Conservation (phyloP, 2,888 invertebrate genomes). For the Sesamia inferens region DNA sequence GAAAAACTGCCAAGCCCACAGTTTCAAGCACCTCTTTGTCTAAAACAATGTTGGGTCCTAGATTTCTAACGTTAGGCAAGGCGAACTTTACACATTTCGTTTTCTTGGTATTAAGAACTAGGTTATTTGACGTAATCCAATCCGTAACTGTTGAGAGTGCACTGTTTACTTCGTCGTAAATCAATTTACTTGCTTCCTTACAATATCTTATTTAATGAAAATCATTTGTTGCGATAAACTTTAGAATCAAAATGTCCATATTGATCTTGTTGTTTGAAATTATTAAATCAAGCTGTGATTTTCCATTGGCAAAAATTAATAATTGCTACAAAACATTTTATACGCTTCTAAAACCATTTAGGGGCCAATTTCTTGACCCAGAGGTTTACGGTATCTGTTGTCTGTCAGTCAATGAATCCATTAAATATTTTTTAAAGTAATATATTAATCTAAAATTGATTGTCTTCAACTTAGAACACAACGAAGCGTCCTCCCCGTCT, state of each 20-base stretch:
- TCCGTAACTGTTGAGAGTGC: too few relatives aligned
- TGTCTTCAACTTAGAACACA: constrained; percentile 50
- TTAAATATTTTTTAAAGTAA: neutral
- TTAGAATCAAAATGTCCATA: neutral
- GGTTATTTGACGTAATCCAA: too few relatives aligned
- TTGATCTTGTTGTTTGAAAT: neutral
- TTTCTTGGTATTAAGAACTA: too few relatives aligned
- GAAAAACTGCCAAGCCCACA: too few relatives aligned
- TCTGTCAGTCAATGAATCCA: neutral
- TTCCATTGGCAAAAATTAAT: neutral
- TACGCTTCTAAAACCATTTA: too few relatives aligned
- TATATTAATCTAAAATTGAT: neutral
- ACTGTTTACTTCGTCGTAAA: too few relatives aligned
- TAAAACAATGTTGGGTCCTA: too few relatives aligned
- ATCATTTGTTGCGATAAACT: neutral
- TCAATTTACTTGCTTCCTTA: neutral
- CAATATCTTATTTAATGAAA: neutral
- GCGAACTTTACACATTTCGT: too few relatives aligned
- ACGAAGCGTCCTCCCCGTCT: constrained; percentile 65
- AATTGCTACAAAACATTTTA: too few relatives aligned
- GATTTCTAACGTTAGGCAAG: too few relatives aligned
- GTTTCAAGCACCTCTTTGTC: too few relatives aligned
- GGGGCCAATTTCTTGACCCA: neutral
- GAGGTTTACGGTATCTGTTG: neutral
- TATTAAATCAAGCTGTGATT: neutral